phyloP scores from a whole-genome alignment of 2,888 invertebrate genomes.

The Sympetrum striolatum region DNA sequence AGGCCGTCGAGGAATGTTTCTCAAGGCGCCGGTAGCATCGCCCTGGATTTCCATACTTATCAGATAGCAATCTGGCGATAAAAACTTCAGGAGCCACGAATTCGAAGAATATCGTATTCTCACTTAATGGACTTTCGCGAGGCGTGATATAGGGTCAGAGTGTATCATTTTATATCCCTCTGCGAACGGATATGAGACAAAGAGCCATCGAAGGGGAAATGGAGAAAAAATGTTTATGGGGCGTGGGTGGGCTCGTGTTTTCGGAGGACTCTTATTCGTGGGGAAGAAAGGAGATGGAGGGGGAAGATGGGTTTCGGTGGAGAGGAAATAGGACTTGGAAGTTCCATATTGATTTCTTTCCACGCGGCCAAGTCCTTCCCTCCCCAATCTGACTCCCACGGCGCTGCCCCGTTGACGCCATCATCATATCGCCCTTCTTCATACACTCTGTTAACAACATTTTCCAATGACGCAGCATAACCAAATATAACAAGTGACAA shows the following conservation, averaged over 20 bases:
- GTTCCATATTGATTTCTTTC: slow-evolving; percentile 37
- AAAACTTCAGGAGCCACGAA: background rate
- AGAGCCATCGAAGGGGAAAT: background rate
- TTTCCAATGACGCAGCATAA: background rate
- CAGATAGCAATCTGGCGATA: background rate
- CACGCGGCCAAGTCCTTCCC: background rate
- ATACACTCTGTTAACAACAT: background rate
- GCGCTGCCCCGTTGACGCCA: slow-evolving; percentile 3
- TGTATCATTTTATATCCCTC: background rate
- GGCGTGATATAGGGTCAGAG: background rate
- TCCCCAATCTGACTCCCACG: background rate
- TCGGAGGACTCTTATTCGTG: background rate
- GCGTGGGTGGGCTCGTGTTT: background rate
- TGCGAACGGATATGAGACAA: background rate
- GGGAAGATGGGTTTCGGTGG: background rate
- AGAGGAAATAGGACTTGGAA: slow-evolving; percentile 19
- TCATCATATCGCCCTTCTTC: background rate
- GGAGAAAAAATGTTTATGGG: background rate
- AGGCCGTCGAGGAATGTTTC: too few relatives aligned
- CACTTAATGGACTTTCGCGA: background rate
- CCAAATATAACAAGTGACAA: background rate
- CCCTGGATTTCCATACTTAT: background rate
- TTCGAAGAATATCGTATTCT: background rate
- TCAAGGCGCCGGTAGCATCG: background rate
- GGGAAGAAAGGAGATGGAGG: background rate